These are phyloP conservation scores for Formica exsecta DNA, from an alignment of 1,140 invertebrate genomes.

Conservation along the genomic window DNA sequence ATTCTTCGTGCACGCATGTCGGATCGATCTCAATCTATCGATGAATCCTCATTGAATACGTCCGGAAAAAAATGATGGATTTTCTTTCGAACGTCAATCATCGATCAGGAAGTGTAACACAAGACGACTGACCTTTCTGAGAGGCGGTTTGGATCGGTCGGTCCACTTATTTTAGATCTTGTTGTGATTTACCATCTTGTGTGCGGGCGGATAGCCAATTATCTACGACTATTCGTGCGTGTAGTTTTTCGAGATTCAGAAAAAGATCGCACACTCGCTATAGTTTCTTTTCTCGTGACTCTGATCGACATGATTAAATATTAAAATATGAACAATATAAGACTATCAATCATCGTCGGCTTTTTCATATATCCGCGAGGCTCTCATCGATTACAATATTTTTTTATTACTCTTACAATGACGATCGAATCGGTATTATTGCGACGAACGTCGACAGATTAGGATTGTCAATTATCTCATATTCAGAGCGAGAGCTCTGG, in stretches of 20 bases:
- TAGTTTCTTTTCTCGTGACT: neutral
- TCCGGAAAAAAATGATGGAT: conserved; percentile 16
- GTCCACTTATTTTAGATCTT: conserved; percentile 39
- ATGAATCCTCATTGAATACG: conserved; percentile 19
- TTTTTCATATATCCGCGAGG: neutral
- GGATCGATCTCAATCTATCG: neutral
- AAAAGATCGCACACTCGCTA: neutral
- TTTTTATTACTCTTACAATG: neutral
- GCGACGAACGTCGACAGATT: conserved; percentile 21
- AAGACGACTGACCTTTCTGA: conserved; percentile 20
- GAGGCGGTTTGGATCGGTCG: conserved; percentile 43
- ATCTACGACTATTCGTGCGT: conserved; percentile 4
- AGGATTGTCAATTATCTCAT: conserved; percentile 20
- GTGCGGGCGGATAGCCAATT: conserved; percentile 22
- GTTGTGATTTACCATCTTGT: conserved; percentile 39
- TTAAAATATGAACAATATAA: neutral
- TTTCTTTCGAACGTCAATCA: conserved; percentile 74
- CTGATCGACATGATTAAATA: neutral
- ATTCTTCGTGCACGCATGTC: neutral
- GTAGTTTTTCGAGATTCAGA: neutral
- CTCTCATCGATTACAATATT: neutral
- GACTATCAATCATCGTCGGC: neutral
- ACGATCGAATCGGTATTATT: conserved; percentile 3
- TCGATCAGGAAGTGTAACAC: conserved; percentile 39
- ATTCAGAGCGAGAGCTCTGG: conserved; percentile 4